Evolutionary conservation across 2,888 invertebrate genomes (phyloP).

Genomic region (Hydraecia micacea): DNA sequence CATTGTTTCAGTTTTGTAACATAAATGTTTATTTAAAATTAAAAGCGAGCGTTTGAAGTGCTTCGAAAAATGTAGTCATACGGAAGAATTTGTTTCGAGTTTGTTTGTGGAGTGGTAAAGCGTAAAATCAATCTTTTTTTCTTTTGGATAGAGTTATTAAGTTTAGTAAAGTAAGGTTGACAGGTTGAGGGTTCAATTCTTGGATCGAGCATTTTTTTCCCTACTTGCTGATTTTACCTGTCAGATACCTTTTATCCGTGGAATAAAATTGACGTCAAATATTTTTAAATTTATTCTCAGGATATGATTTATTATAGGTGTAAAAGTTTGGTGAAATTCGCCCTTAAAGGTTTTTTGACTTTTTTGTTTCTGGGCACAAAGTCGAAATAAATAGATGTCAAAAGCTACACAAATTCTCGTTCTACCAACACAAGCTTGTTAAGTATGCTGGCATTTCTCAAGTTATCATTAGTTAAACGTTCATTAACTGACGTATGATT

Average conservation of each 20-base stretch:
- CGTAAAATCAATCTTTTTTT: slow-evolving; percentile 7
- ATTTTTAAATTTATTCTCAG: too few species aligned
- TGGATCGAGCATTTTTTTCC: neutral
- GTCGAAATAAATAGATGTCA: neutral
- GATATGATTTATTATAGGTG: too few species aligned
- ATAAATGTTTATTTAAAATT: slow-evolving; percentile 53
- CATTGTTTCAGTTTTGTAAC: slow-evolving; percentile 56
- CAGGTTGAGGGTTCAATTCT: neutral
- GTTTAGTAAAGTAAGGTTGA: neutral
- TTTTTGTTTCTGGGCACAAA: neutral
- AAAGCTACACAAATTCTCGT: neutral
- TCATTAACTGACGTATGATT: neutral
- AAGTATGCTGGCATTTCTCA: too few species aligned
- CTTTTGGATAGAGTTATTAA: neutral
- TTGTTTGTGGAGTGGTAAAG: slow-evolving; percentile 20
- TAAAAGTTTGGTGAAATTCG: neutral
- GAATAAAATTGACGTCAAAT: too few species aligned
- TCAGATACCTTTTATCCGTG: too few species aligned
- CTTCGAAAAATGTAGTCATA: slow-evolving; percentile 31
- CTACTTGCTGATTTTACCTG: neutral
- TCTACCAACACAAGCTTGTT: neutral
- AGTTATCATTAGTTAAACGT: neutral
- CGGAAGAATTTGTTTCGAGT: neutral
- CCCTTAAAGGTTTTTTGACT: neutral
- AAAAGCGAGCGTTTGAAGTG: slow-evolving; percentile 38